phyloP scores from a whole-genome alignment of 2,888 invertebrate species.

The Stenichneumon culpator region DNA sequence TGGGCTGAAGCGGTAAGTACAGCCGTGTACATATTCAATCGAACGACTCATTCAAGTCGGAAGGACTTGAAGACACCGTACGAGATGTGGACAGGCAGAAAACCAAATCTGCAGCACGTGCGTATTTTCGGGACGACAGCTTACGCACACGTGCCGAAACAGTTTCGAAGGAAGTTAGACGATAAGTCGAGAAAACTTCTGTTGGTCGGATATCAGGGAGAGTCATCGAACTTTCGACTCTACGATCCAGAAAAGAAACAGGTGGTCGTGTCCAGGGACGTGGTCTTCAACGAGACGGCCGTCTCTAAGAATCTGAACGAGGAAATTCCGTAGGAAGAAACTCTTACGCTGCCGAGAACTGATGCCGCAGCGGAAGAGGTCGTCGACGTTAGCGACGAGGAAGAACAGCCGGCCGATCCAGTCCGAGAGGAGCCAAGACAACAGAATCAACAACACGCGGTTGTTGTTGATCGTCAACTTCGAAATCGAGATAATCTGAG shows the following conservation, averaged over 20 bases:
- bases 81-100: constrained; percentile 70
- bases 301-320: background rate
- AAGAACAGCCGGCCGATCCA: background rate
- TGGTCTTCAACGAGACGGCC: background rate
- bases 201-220: constrained; percentile 3
- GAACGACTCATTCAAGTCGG: constrained; percentile 30
- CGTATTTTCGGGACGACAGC: constrained; percentile 64
- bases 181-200: constrained; percentile 22
- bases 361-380: background rate
- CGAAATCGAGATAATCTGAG: background rate
- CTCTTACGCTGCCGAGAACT: background rate
- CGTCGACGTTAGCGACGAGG: background rate
- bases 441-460: background rate
- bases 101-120: constrained; percentile 66
- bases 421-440: background rate
- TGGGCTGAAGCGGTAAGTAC: constrained; percentile 75
- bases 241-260: background rate
- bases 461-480: background rate
- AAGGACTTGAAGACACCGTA: constrained; percentile 60
- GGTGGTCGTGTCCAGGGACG: background rate
- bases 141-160: constrained; percentile 4
- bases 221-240: background rate
- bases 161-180: constrained; percentile 14
- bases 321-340: background rate
- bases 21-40: constrained; percentile 64